phyloP scores from a whole-genome alignment of 2,797 vertebrate species.

The Orestias chungarensis region DNA sequence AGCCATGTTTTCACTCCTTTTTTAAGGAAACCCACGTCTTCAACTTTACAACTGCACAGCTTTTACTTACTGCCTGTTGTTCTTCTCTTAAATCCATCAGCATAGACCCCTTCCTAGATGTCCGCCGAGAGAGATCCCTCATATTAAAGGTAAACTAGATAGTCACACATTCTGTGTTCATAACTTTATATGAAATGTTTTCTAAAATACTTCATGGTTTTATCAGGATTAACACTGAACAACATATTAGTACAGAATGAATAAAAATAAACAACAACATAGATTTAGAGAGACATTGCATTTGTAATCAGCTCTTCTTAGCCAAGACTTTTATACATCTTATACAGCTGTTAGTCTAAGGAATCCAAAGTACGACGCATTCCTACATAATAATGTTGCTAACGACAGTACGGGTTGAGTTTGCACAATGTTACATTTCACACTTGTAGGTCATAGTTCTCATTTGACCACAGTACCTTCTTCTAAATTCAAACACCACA shows the following conservation, averaged over 20 bases:
- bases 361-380: too few species aligned
- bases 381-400: neutral
- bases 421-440: neutral
- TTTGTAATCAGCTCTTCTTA: neutral
- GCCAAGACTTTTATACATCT: neutral
- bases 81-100: conserved; percentile 38
- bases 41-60: neutral
- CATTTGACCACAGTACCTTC: neutral
- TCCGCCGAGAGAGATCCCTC: conserved; percentile 35
- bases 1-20: conserved; percentile 32
- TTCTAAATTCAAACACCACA: neutral
- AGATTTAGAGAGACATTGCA: too few species aligned
- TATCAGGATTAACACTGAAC: neutral
- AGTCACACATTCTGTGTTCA: neutral
- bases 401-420: too few species aligned
- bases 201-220: neutral
- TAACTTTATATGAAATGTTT: neutral
- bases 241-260: neutral
- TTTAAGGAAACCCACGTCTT: neutral
- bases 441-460: neutral
- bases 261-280: too few species aligned
- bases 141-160: conserved; percentile 49
- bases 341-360: neutral
- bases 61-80: neutral
- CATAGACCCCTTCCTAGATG: conserved; percentile 8